These are phyloP conservation scores for Pristionchus entomophagus DNA, from an alignment of 2,888 invertebrate species.

Conservation along the genomic window DNA sequence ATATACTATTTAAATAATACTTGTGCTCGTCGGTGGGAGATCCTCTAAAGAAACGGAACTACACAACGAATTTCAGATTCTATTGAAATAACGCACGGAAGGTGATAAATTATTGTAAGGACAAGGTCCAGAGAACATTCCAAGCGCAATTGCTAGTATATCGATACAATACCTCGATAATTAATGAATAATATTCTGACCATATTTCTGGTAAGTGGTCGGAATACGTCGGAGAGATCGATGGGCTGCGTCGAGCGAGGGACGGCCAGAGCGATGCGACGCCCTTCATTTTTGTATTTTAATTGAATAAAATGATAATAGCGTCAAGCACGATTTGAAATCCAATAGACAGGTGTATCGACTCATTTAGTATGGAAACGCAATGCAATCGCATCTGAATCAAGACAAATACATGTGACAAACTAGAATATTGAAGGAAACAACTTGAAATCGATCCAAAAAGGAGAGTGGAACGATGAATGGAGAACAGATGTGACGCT, in stretches of 20 bases:
- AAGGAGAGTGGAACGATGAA: not conserved
- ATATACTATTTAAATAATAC: no score
- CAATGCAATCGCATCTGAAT: not conserved
- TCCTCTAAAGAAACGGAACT: no score
- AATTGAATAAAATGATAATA: not conserved
- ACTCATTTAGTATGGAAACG: not conserved
- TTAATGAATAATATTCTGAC: no score
- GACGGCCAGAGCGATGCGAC: not conserved
- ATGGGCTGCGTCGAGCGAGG: not conserved
- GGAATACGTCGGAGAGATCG: constrained; percentile 42
- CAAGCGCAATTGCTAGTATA: no score
- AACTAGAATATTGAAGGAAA: not conserved
- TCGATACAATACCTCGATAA: no score
- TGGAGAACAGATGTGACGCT: constrained; percentile 7
- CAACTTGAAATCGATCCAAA: not conserved
- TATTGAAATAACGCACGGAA: no score
- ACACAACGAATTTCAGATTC: no score
- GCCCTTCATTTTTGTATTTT: not conserved
- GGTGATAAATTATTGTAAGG: no score
- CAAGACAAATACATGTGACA: no score
- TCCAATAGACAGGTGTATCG: not conserved
- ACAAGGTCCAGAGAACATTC: no score
- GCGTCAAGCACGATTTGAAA: not conserved
- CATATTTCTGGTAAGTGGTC: constrained; percentile 16
- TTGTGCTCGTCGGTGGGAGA: no score